These are phyloP conservation scores for Sarcophilus harrisii DNA, from an alignment of 2,797 vertebrate species.

Conservation along the genomic window DNA sequence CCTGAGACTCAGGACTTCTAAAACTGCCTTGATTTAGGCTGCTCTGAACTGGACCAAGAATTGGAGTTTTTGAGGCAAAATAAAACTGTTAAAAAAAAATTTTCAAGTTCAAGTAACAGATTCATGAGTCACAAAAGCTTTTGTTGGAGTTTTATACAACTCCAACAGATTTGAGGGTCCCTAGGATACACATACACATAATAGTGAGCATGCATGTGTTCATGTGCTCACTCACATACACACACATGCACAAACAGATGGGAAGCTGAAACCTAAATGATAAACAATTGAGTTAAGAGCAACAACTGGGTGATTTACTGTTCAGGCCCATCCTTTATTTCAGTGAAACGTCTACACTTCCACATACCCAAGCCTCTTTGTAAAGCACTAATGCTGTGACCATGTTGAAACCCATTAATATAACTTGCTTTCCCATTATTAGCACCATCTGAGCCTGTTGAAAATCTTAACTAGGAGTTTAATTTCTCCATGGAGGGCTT, in stretches of 20 bases:
- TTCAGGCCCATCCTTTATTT: conserved; percentile 48
- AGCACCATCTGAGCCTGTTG: conserved; percentile 88
- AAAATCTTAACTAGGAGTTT: conserved; percentile 86
- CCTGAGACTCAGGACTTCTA: not conserved
- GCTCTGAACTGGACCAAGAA: conserved; percentile 17
- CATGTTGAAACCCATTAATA: conserved; percentile 84
- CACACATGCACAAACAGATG: conserved; percentile 62
- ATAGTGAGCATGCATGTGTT: not conserved
- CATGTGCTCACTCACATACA: conserved; percentile 20
- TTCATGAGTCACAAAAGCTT: not conserved
- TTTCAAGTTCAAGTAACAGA: conserved; percentile 4
- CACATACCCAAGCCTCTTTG: conserved; percentile 74
- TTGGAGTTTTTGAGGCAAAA: not conserved
- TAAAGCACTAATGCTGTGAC: conserved; percentile 80
- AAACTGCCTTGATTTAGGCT: not conserved
- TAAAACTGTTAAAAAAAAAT: not conserved
- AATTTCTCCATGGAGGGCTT: conserved; percentile 89
- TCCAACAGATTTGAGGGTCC: conserved; percentile 2
- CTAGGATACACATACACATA: not conserved
- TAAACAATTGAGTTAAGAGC: conserved; percentile 72
- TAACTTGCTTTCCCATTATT: conserved; percentile 85
- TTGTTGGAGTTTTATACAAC: not conserved
- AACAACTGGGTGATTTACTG: conserved; percentile 57
- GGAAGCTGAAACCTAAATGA: conserved; percentile 72
- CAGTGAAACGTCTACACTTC: conserved; percentile 60